Evolutionary conservation across 1,140 invertebrate genomes (phyloP), one percentile per base, ranked within the genome.

Genomic region (Olivierus martensii): DNA sequence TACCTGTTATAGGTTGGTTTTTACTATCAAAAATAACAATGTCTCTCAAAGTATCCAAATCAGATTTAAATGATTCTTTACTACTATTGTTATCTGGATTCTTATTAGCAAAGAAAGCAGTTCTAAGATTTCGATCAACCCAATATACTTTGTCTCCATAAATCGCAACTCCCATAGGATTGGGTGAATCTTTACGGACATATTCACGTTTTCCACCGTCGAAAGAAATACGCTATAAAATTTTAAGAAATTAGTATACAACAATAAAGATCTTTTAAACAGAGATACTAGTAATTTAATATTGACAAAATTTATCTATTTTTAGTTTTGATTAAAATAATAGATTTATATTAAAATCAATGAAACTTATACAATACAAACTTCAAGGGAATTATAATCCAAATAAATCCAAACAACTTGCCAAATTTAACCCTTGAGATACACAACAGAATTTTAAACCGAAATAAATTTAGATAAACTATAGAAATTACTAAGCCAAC

Each of bases 101-200:
- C 53, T 64, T 67, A 21, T 43, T 48, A 4, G 67, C 65, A 28
- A 63, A 84, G 65, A 85, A 94, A 3, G 96, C 82, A 0, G 85
- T 83, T 55, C 81, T 79, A 0, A 98, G 71, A 68, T 97, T 95
- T 45, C 88, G 75, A 66, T 99, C 95, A 0, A 95, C 89, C 93
- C 93, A 99, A 65, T 88, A 97, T 0, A 99, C 82, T 52, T 84
- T 82, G 28, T 70, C 61, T 12, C 67, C 66, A 58, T 86, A 80
- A 3, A 98, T 77, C 0, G 91, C 84, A 17, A 96, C 80, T 45
- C 91, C 92, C 80, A 93, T 90, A 1, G 93, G 92, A 65, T 92
- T 94, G 0, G 94, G 93, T 14, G 96, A 71, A 65, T 94, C 89
- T 0, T 83, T 73, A 18, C 89, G 75, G 18, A 98, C 84, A 0